Percentiles rank a stretch among this genome's conserved stretches.
Conservation (phyloP, 2,888 invertebrate species). For the Drosophila macrospina region DNA sequence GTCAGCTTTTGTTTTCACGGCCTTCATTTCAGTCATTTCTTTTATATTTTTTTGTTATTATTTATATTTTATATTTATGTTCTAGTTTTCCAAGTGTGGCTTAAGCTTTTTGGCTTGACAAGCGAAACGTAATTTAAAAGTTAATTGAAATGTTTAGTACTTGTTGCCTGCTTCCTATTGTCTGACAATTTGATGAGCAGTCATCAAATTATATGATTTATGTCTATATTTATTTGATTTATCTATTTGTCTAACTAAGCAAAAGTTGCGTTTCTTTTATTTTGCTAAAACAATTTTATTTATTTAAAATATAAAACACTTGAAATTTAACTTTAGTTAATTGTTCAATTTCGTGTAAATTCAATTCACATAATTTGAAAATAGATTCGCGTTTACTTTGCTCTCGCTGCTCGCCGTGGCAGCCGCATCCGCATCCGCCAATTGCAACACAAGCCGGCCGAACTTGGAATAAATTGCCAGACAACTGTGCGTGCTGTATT, state of each 20-base stretch:
- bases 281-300: neutral
- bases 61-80: conserved; percentile 4
- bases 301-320: neutral
- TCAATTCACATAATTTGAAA: neutral
- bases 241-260: neutral
- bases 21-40: conserved; percentile 59
- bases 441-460: conserved; percentile 75
- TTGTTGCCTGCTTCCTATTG: conserved; percentile 15
- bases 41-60: conserved; percentile 31
- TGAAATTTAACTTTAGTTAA: neutral
- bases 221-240: neutral
- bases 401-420: conserved; percentile 32
- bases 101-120: conserved; percentile 27
- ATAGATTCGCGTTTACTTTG: conserved; percentile 33
- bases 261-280: neutral
- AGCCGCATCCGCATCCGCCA: conserved; percentile 56
- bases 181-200: neutral
- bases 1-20: conserved; percentile 51
- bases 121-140: conserved; percentile 46
- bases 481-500: conserved; percentile 74
- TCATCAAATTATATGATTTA: neutral
- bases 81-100: neutral
- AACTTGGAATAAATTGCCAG: conserved; percentile 79
- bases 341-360: neutral
- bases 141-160: conserved; percentile 56